Base-by-base conservation (phyloP, 2,113 vertebrate genomes). In the Ctenodactylus gundi region DNA sequence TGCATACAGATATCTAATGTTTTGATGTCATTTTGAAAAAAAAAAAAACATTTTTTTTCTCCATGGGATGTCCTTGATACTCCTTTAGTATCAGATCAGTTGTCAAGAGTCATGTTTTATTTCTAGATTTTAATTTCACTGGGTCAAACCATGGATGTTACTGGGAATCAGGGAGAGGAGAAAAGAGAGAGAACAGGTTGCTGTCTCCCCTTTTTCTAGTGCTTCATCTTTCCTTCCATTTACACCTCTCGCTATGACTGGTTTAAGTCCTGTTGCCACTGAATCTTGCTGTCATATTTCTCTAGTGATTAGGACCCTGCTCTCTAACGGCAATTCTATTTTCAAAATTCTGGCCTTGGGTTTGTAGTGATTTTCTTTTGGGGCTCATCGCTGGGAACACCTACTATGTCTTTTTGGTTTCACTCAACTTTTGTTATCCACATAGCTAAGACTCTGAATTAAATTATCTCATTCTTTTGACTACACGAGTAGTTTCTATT, bases 131-230 rank as follows among this genome's bases (percentile, higher is more conserved):
- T 68, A 12, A 21, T 12, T 70, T 90, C 14, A n/a, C n/a, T n/a
- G n/a, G n/a, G n/a, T n/a, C n/a, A 51, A 58, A 31, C 18, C 57
- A 6, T 27, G 6, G 21, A 1, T 6, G 73, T 60, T 44, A 44
- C 8, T 49, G 3, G 7, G 17, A 75, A 36, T 23, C 15, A 55
- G 36, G 0, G 0, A 34, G 2, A 6, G 4, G 8, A 65, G 25
- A 5, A 68, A 29, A 91, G 23, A 57, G 15, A 82, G 17, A 55
- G 77, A 21, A 10, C 18, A 70, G 7, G 2, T 67, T 49, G 44
- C 18, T 75, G 2, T 4, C 1, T 67, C 6, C 15, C 41, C 49
- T 14, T 27, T 13, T 57, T 20, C 20, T 41, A 80, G 11, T n/a
- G 12, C 15, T 46, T 55, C n/a, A n/a, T 86, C 14, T 87, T 31